Base-by-base conservation (phyloP, 2,888 invertebrate genomes). In the Drosophila formosana region DNA sequence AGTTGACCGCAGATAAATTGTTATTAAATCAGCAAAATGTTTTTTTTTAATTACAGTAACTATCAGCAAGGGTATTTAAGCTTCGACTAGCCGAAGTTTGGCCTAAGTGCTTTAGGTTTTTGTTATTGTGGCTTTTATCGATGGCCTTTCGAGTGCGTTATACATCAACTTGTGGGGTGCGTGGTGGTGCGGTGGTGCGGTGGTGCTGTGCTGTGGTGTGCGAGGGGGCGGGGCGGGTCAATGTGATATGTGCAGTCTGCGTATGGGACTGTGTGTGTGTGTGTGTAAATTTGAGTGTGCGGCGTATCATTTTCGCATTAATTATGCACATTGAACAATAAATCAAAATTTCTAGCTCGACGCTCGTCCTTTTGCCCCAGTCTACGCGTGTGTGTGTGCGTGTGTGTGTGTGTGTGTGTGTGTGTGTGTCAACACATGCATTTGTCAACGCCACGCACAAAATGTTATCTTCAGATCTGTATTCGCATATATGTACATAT, bases 261-360 rank as follows among this genome's bases (percentile, higher is more conserved):
- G 23, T 32, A 25, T 46, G 39, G 26, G 32, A 6, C n/a, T 13
- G 56, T 13, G 50, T 9, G 11, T 45, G 53, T 37, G 46, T 39
- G 34, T 32, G 45, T 52, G 51, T 72, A 79, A 83, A 8, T 43
- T 43, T 57, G 51, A 66, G 57, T 37, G 46, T 61, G 34, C 46
- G 53, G 55, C 62, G 51, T 72, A 85, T 85, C 84, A 78, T 86
- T 86, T 85, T 79, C 79, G 69, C 88, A 85, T 88, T 85, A 85
- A 85, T 85, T 85, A 85, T 85, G 87, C 87, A 78, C 71, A 77
- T 70, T 70, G 72, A 76, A 78, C 87, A 75, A 85, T 85, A 85
- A 85, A 85, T 85, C 84, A 85, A 88, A 88, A 77, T 79, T 75
- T 53, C 58, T 65, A 60, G 51, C 49, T 43, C 49, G 47, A 64